Percentiles rank a stretch among this genome's conserved stretches.
Evolutionary conservation across 2,797 vertebrate species (phyloP).

Genomic region (Tadarida brasiliensis): DNA sequence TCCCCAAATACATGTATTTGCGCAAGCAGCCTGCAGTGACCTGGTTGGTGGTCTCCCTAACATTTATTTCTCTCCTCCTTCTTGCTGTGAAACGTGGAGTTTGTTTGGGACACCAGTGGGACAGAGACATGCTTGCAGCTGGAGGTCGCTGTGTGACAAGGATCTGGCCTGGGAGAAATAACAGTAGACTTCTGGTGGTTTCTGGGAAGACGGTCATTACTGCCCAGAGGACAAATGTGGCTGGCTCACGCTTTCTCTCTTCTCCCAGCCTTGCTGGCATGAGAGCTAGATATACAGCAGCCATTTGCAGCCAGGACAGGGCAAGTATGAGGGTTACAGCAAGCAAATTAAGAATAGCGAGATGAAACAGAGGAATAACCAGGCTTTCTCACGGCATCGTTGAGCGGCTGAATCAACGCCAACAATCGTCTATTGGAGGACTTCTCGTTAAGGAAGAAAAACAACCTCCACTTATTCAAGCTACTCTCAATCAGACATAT

Average conservation of each 20-base stretch:
- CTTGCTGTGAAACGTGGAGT: neutral
- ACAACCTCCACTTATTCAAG: neutral
- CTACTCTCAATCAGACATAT: neutral
- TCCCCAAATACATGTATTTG: neutral
- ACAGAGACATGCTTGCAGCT: neutral
- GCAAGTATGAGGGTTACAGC: neutral
- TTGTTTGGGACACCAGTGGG: neutral
- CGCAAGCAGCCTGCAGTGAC: neutral
- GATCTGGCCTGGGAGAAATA: neutral
- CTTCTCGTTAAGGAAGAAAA: neutral
- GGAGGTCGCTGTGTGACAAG: neutral
- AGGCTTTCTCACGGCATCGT: neutral
- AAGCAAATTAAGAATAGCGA: neutral
- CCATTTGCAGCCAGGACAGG: neutral
- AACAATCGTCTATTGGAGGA: neutral
- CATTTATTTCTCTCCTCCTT: neutral
- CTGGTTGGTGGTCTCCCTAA: neutral
- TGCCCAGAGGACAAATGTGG: neutral
- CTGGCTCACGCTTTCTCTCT: neutral
- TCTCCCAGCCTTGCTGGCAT: neutral
- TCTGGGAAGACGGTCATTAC: neutral
- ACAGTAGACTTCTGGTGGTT: neutral
- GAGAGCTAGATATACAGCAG: accelerated
- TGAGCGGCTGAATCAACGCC: neutral
- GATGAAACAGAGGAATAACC: neutral